Conservation (phyloP, 2,113 vertebrate species). For the Larimichthys crocea region DNA sequence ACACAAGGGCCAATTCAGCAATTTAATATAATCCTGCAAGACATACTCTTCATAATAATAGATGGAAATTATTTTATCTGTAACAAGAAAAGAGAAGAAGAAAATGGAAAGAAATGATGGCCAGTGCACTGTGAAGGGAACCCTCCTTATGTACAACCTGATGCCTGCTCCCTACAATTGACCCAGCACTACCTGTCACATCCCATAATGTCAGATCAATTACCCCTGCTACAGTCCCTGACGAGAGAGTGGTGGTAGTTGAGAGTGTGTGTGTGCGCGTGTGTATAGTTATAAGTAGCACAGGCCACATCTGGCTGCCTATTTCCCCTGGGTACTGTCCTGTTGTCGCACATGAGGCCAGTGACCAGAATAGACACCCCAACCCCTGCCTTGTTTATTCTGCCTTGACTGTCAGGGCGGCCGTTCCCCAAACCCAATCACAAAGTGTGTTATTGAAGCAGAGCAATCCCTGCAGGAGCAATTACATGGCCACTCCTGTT, state of each 20-base stretch:
- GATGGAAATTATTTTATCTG: not conserved
- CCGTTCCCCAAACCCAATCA: constrained; percentile 47
- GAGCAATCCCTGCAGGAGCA: constrained; percentile 57
- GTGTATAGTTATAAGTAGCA: constrained; percentile 1
- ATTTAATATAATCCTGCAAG: not conserved
- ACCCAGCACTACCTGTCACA: constrained; percentile 44
- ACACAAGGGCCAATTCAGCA: not conserved
- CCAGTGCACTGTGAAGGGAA: not conserved
- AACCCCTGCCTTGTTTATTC: constrained; percentile 14
- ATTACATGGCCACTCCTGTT: constrained; percentile 56
- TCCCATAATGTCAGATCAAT: constrained; percentile 40
- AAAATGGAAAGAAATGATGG: not conserved
- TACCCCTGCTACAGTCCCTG: constrained; percentile 18
- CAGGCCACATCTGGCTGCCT: constrained; percentile 47
- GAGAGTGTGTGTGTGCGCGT: not conserved
- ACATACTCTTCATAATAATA: no score
- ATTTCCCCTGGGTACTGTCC: constrained; percentile 29
- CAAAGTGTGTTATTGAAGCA: constrained; percentile 47
- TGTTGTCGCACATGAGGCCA: constrained; percentile 3
- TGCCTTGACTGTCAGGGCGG: constrained; percentile 20
- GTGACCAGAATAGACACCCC: constrained; percentile 38
- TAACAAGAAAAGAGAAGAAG: not conserved
- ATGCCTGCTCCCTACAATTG: constrained; percentile 22
- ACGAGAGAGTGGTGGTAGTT: not conserved
- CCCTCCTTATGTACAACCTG: constrained; percentile 16